Evolutionary conservation across 2,888 invertebrate species (phyloP), one percentile per base, ranked within the genome.

Genomic region (Taphrorychus bicolor): DNA sequence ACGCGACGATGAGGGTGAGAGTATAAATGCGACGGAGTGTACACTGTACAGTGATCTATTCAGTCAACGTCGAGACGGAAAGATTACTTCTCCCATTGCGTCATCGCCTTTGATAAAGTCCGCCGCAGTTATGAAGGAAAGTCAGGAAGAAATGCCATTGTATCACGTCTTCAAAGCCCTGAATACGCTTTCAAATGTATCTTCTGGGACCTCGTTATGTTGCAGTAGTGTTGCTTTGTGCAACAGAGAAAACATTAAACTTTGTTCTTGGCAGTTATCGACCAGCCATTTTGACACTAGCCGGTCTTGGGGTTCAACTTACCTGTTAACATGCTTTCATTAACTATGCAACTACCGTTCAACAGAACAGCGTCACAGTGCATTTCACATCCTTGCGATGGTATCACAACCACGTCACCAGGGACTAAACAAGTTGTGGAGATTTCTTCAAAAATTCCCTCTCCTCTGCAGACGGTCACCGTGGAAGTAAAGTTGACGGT

Each of bases 291-390:
- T 9, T 14, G 40, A 9, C n/a, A n/a, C n/a, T n/a, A n/a, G n/a
- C n/a, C n/a, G n/a, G n/a, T n/a, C n/a, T n/a, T n/a, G n/a, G n/a
- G 32, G 32, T 32, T 5, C 32, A 5, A 32, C 32, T 42, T 45
- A 92, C 94, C 94, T 70, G 97, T 97, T 0, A 98, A 87, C 95
- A 97, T 97, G 75, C 96, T 94, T 84, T 97, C 97, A 78, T 97
- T 97, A 11, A 97, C 87, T 66, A 97, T 94, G 70, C 95, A 95
- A 70, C 91, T 90, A 5, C 97, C 97, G 0, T 85, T 84, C 0
- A 97, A 84, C 19, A 98, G 84, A 0, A 93, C 94, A 0, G 96
- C 96, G 82, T 98, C 97, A 80, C 95, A 96, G 67, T 92, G 92
- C 90, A 97, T 89, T n/a, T 88, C 85, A 80, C 94, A 94, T 0